Evolutionary conservation across 2,113 vertebrate species (phyloP), one percentile per base, ranked within the genome.

Genomic region (Dicrurus megarhynchus): DNA sequence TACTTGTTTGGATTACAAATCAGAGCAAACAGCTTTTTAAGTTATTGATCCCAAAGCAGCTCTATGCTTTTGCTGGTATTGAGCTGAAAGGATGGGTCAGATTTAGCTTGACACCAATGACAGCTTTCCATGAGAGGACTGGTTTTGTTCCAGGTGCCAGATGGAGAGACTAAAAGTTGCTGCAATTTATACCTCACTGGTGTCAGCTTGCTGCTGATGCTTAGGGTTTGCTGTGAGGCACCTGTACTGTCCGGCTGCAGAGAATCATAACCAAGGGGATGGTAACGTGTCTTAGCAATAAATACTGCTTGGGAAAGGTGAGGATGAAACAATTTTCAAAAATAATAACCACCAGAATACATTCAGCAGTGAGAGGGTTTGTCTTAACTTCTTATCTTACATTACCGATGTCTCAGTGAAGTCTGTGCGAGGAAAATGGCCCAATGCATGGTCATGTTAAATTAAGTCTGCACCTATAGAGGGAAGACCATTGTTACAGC

Each of bases 101-200:
- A 84, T 77, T 93, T 59, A 80, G 64, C 68, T 90, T 93, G n/a
- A 69, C 75, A 71, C 70, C 35, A 4, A 0, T 50, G 89, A 87
- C 82, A 87, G 42, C 84, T 93, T 76, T 90, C 79, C 44, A 68
- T 95, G 71, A 60, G 63, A 74, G 78, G 55, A n/a, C 83, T 92
- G 79, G 47, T 90, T 92, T 93, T 47, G 32, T 86, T 94, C 85
- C 95, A 94, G 82, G 85, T 91, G 79, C 92, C 90, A 90, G 59
- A 88, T 83, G 78, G 90, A 96, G 50, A 52, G 70, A 42, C 39
- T 85, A 27, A 61, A 91, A 91, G 85, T 63, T 83, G 35, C 56
- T 94, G 71, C 44, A 59, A 2, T 86, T 86, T 80, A 18, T 79
- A 87, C 67, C 63, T 85, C 30, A 2, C n/a, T 59, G 57, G 49